Conservation (phyloP, 2,888 invertebrate species). For the Caenorhabditis afra region DNA sequence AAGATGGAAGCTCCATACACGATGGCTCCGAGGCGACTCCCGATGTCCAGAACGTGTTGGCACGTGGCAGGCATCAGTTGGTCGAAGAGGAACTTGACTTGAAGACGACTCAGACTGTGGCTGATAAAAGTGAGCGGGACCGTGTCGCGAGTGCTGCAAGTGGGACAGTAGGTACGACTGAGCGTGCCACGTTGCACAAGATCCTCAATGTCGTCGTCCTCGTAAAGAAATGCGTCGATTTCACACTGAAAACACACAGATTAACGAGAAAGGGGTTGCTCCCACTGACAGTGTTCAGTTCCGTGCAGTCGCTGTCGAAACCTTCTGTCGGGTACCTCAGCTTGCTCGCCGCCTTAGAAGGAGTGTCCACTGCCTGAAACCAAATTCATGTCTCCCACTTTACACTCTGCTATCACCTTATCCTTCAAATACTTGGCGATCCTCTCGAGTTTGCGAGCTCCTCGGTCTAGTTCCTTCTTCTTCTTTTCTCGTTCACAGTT, state of each 20-base stretch:
- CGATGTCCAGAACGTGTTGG: slow-evolving; percentile 84
- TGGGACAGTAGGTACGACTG: slow-evolving; percentile 82
- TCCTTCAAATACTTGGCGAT: slow-evolving; percentile 40
- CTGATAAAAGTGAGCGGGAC: slow-evolving; percentile 81
- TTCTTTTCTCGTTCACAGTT: slow-evolving; percentile 26
- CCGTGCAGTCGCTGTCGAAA: slow-evolving; percentile 67
- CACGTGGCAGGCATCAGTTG: slow-evolving; percentile 83
- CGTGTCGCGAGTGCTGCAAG: slow-evolving; percentile 83
- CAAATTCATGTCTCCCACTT: neutral
- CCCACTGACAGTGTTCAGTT: slow-evolving; percentile 63
- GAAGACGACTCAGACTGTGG: slow-evolving; percentile 69
- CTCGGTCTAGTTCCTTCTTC: slow-evolving; percentile 23
- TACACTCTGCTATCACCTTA: slow-evolving; percentile 2
- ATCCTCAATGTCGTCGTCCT: slow-evolving; percentile 85
- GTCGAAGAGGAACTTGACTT: slow-evolving; percentile 84
- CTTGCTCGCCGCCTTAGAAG: slow-evolving; percentile 32
- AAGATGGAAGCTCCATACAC: slow-evolving; percentile 83
- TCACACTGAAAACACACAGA: slow-evolving; percentile 81
- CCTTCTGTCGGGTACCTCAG: slow-evolving; percentile 61
- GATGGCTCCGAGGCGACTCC: slow-evolving; percentile 86
- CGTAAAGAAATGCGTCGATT: slow-evolving; percentile 87
- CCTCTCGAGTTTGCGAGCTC: slow-evolving; percentile 18
- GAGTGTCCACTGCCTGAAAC: slow-evolving; percentile 30
- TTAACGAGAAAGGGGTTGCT: too few relatives aligned
- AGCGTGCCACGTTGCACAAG: slow-evolving; percentile 83